A percentile compares a stretch with the other conserved stretches of the same genome.
Evolutionary conservation across 2,113 vertebrate genomes (phyloP).

Genomic region (Ammodytes dubius): DNA sequence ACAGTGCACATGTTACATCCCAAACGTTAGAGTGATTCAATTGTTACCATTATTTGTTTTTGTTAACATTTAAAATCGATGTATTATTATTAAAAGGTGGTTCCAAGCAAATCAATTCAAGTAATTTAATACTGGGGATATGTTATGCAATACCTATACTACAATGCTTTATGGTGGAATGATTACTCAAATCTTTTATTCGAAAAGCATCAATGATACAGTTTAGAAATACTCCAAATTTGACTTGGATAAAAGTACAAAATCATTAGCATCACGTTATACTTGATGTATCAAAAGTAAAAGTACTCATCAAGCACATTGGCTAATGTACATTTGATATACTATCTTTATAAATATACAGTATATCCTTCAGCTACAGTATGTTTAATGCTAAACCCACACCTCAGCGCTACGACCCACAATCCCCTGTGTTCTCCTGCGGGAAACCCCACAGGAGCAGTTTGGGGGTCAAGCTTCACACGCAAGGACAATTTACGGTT

Average conservation of each 20-base stretch:
- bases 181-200: background rate
- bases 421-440: constrained; percentile 17
- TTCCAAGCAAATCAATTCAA: too few relatives aligned
- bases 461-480: constrained; percentile 42
- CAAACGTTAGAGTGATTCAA: background rate
- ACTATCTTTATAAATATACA: background rate
- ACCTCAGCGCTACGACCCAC: constrained; percentile 13
- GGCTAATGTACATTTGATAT: too few relatives aligned
- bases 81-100: background rate
- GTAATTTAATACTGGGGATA: background rate
- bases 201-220: background rate
- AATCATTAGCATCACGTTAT: background rate
- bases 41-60: background rate
- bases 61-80: background rate
- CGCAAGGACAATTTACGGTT: constrained; percentile 63
- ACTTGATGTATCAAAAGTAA: background rate
- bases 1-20: background rate
- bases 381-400: background rate
- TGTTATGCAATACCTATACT: background rate
- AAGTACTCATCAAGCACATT: background rate
- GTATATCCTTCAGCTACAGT: background rate
- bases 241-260: background rate
- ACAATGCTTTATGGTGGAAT: background rate
- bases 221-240: background rate
- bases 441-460: constrained; percentile 23